Evolutionary conservation across 2,888 invertebrate genomes (phyloP), one percentile per base, ranked within the genome.

Genomic region (Ecdyonurus torrentis): DNA sequence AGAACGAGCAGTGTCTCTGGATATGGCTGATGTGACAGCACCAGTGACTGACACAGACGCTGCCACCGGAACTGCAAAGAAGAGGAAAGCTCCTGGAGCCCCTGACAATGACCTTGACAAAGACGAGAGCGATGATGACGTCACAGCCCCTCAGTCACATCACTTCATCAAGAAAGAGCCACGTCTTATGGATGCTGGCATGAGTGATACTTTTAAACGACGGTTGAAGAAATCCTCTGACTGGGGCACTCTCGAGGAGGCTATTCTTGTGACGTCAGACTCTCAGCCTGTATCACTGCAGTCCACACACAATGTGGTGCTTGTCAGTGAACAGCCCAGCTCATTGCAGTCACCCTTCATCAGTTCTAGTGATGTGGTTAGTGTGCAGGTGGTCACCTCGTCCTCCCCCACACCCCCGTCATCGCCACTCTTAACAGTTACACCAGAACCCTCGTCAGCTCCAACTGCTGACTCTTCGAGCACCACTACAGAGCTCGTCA

Each of bases 1-100:
- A 23, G 89, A 90, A 74, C 78, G 89, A 66, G 89, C 90, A 0
- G 88, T 89, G 71, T 89, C 89, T 69, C 75, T 90, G 58, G 90
- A 90, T 67, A 85, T 88, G 73, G 84, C 85, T 1, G 80, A 81
- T 61, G 72, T 78, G 0, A 75, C 75, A 3, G 65, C 52, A 63
- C 65, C 52, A 61, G 52, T 23, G 25, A 69, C 70, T 63, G 69
- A 70, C 18, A 68, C 68, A 5, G 65, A 58, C 3, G 52, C 23
- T 5, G 24, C 50, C 2, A 52, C 52, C 5, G 63, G 63, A n/a
- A 63, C 59, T 23, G 63, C 63, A 59, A 85, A 85, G 69, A 86
- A 86, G 69, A 78, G 85, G 24, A 86, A 85, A 73, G 84, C 83
- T 0, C 82, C 83, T 69, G 76, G 81, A 37, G 80, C 81, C 66